Evolutionary conservation across 2,113 vertebrate species (phyloP), one percentile per base, ranked within the genome.

Genomic region (Mus pahari): DNA sequence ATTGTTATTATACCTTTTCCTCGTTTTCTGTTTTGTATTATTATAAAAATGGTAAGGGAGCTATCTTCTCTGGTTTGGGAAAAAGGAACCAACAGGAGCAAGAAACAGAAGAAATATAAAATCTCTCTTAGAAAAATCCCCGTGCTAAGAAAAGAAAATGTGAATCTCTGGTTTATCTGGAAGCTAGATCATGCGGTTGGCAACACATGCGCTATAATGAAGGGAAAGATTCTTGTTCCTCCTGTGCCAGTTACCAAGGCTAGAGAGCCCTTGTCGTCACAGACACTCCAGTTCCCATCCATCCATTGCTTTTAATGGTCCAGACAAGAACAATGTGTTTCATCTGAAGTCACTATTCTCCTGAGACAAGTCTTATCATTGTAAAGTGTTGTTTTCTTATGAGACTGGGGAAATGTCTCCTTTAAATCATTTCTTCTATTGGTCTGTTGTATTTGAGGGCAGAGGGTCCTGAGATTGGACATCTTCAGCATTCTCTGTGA

Each of bases 81-180:
- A 82, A 78, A 4, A 70, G 7, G 93, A 93, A 7, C 3, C 90
- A 91, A 7, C 7, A 92, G 24, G 45, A 97, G 89, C 90, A 97
- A 97, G 92, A 96, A 92, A 45, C 39, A 22, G 73, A 92, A 96
- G 86, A 94, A 84, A 96, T 91, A 33, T 60, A 77, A 96, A 97
- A 24, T 88, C 62, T 48, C 39, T 26, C 73, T 45, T 45, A 55
- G 84, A 91, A 95, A 84, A 88, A 81, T 20, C 71, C 75, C 14
- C 50, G 66, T 92, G 96, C 97, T 96, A 97, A 88, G 81, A 92
- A 97, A 98, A 97, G 96, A 89, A 90, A 97, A 97, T 53, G 92
- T 74, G 92, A 87, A 84, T 96, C 62, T 95, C 60, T 90, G 93
- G 92, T 91, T 92, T 70, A 95, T 92, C 86, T 95, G 64, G 70